These are phyloP conservation scores for Burhinus oedicnemus DNA, from an alignment of 2,113 vertebrate species.

Conservation along the genomic window DNA sequence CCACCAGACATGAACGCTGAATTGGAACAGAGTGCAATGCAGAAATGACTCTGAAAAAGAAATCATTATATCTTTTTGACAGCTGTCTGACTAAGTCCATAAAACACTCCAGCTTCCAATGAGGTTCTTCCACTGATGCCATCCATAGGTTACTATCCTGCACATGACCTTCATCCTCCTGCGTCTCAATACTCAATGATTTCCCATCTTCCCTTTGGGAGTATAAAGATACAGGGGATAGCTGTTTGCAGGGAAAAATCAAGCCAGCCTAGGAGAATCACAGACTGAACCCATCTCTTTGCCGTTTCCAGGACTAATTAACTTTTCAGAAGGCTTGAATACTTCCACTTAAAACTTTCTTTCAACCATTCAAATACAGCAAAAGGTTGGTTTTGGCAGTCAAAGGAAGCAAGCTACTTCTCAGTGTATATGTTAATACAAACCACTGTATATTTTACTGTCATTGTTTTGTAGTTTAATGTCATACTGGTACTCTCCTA, in stretches of 20 bases:
- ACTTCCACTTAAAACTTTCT: background rate
- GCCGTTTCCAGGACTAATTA: background rate
- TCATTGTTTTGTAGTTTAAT: background rate
- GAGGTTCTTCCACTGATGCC: background rate
- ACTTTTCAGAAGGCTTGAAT: background rate
- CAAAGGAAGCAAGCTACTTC: background rate
- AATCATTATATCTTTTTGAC: background rate
- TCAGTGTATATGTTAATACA: background rate
- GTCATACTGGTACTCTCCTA: background rate
- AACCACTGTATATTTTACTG: background rate
- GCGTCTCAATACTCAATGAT: background rate
- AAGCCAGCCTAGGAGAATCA: background rate
- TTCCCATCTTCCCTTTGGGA: background rate
- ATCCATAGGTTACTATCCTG: background rate
- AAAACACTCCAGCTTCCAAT: background rate
- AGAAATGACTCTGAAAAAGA: background rate
- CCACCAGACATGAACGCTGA: background rate
- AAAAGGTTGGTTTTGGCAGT: background rate
- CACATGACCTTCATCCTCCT: background rate
- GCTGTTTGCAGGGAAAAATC: background rate
- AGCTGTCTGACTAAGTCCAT: background rate
- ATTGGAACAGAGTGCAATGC: background rate
- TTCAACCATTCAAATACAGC: background rate
- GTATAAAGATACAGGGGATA: background rate
- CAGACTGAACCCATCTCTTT: background rate